Base-by-base conservation (phyloP, 2,113 vertebrate species). In the Albula goreensis region DNA sequence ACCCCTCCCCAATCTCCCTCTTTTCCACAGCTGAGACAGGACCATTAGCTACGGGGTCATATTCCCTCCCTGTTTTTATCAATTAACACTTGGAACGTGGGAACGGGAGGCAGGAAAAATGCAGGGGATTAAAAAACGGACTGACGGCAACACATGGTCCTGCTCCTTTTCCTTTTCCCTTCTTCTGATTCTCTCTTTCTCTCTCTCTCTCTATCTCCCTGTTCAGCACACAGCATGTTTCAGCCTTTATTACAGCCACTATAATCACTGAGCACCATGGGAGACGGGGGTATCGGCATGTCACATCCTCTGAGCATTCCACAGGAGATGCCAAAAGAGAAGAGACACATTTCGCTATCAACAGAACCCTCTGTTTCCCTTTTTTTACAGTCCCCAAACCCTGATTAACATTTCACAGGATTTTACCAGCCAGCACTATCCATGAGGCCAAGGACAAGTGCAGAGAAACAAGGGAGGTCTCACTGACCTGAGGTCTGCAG, bases 11-110 rank as follows among this genome's bases (percentile, higher is more conserved):
- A 82, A 78, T 52, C 74, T 81, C 81, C 87, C 88, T 50, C 31
- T 77, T 31, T 78, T 57, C 86, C 91, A 89, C 89, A 91, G 80
- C 53, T 79, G 77, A 85, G 92, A 90, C 88, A 79, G 82, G 88
- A 88, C 87, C 88, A 94, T 94, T 93, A 91, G 93, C 94, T 93
- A 94, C 87, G 88, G 92, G 93, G 87, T 93, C 90, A 87, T 49
- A 48, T 93, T 93, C 91, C 93, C 91, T 90, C 87, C 91, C 90
- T 90, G 91, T 94, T 95, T 83, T 95, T 94, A 95, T 95, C 95
- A 95, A 95, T 96, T 95, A 96, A 93, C 93, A 94, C 93, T 91
- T 88, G 87, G 92, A 94, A 95, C 94, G 93, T 95, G 95, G 95
- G 95, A 96, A 96, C 89, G 92, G 86, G 89, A 92, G 90, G 87